These are phyloP conservation scores for Digitonthophagus gazella DNA, from an alignment of 2,888 invertebrate species.

Conservation along the genomic window DNA sequence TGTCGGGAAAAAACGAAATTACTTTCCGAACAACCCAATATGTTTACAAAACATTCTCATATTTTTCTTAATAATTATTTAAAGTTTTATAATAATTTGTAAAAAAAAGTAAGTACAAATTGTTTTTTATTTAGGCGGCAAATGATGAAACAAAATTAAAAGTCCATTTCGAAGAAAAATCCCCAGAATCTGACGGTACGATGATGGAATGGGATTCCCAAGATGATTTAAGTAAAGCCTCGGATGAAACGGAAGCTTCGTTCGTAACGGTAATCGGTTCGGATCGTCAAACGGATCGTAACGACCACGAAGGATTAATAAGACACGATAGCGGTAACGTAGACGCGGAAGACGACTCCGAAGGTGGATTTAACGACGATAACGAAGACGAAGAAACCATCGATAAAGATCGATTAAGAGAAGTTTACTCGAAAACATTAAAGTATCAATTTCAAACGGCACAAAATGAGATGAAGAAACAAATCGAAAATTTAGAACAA, in stretches of 20 bases:
- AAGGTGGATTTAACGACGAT: slow-evolving; percentile 12
- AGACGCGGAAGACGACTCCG: slow-evolving; percentile 14
- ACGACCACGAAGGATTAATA: slow-evolving; percentile 7
- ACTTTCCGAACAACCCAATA: too few species aligned
- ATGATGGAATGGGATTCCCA: slow-evolving; percentile 24
- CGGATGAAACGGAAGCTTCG: slow-evolving; percentile 24
- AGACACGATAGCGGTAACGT: background rate
- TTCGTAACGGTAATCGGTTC: slow-evolving; percentile 13
- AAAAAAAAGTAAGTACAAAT: background rate
- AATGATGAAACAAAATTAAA: background rate
- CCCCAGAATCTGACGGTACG: slow-evolving; percentile 14
- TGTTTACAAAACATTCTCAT: too few species aligned
- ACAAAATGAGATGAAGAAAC: slow-evolving; percentile 45
- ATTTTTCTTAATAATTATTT: too few species aligned
- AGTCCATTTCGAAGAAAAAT: background rate
- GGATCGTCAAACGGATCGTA: background rate
- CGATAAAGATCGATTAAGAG: slow-evolving; percentile 25
- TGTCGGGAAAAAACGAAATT: too few species aligned
- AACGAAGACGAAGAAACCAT: slow-evolving; percentile 5
- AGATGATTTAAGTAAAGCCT: slow-evolving; percentile 24
- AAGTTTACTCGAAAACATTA: slow-evolving; percentile 47
- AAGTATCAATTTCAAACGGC: slow-evolving; percentile 49
- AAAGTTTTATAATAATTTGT: too few species aligned
- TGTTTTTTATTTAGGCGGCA: background rate
- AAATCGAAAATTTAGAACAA: slow-evolving; percentile 45